Percentiles rank a stretch among this genome's conserved stretches.
Evolutionary conservation across 2,113 vertebrate genomes (phyloP).

Genomic region (Caranx ignobilis): DNA sequence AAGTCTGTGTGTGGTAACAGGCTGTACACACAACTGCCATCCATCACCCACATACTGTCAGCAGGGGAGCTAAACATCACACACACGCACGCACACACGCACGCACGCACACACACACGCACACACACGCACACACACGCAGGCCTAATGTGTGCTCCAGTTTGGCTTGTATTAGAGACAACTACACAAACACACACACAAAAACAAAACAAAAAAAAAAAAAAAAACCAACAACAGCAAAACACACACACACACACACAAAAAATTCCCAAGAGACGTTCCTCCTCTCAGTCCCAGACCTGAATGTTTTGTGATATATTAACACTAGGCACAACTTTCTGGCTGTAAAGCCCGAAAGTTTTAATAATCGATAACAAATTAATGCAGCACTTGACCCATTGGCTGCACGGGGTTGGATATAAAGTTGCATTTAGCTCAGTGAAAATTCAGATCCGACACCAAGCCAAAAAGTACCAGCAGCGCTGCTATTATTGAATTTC

Average conservation of each 20-base stretch:
- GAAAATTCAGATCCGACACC: background rate
- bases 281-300: slow-evolving; percentile 36
- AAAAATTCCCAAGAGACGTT: slow-evolving; percentile 52
- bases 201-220: slow-evolving; percentile 29
- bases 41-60: slow-evolving; percentile 79
- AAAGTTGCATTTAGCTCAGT: slow-evolving; percentile 9
- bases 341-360: slow-evolving; percentile 12
- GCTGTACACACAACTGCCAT: slow-evolving; percentile 68
- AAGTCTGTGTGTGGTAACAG: slow-evolving; percentile 72
- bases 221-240: background rate
- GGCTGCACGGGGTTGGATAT: background rate
- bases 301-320: slow-evolving; percentile 36
- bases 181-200: slow-evolving; percentile 48
- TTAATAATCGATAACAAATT: slow-evolving; percentile 14
- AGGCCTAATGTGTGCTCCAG: slow-evolving; percentile 32
- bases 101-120: slow-evolving; percentile 33
- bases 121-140: slow-evolving; percentile 41
- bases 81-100: slow-evolving; percentile 39
- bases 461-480: background rate
- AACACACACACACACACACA: slow-evolving; percentile 40
- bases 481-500: background rate
- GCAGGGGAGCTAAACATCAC: slow-evolving; percentile 70
- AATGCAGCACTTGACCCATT: slow-evolving; percentile 1
- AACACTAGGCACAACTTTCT: background rate
- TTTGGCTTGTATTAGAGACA: slow-evolving; percentile 49